Conservation (phyloP, 2,113 vertebrate genomes). For the Microcebus tavaratra region DNA sequence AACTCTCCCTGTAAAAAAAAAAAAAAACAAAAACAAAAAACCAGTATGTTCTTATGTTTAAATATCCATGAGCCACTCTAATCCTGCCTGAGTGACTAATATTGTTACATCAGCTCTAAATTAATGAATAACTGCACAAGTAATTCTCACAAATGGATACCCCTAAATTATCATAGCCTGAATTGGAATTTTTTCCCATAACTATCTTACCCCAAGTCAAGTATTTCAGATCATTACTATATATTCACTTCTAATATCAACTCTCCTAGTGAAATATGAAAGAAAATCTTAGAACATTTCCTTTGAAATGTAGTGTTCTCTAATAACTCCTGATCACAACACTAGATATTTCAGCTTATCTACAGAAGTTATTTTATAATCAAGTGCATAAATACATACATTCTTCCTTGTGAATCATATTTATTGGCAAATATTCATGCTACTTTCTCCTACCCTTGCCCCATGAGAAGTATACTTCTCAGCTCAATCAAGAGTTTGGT, state of each 20-base stretch:
- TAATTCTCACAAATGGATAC: not conserved
- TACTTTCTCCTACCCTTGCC: not conserved
- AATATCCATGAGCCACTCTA: not conserved
- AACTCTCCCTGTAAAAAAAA: not conserved
- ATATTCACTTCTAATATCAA: not conserved
- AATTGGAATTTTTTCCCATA: conserved; percentile 19
- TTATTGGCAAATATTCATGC: not conserved
- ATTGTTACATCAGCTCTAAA: not conserved
- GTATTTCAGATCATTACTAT: not conserved
- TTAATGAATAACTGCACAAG: conserved; percentile 7
- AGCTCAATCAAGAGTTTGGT: not conserved
- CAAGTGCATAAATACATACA: not conserved
- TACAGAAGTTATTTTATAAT: conserved; percentile 17
- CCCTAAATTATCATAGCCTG: not conserved
- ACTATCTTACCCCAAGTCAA: not conserved
- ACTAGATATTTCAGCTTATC: not conserved
- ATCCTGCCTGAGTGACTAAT: not conserved
- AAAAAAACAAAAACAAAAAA: not conserved
- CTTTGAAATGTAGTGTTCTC: not conserved
- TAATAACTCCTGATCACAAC: conserved; percentile 18
- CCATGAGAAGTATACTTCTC: not conserved
- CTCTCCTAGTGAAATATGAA: not conserved
- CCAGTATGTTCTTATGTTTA: not conserved
- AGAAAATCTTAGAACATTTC: not conserved
- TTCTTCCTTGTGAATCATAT: not conserved